Conservation (phyloP, 2,888 invertebrate species). For the Drosophila leonis region DNA sequence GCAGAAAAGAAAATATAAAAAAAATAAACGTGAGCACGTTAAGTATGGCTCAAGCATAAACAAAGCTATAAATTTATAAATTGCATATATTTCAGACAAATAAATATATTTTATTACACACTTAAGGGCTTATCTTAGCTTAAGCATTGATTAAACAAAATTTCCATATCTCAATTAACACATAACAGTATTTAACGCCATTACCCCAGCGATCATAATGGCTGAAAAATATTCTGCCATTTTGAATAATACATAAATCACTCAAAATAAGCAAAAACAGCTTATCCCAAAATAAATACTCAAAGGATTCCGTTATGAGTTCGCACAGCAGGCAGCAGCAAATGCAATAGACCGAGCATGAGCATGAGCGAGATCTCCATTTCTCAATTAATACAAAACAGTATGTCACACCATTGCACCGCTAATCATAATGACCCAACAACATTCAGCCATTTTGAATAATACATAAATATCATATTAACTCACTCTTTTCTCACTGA, state of each 20-base stretch:
- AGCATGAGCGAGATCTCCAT: background rate
- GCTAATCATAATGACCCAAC: background rate
- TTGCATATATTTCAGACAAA: background rate
- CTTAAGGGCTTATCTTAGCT: too few species aligned
- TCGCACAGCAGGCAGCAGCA: too few species aligned
- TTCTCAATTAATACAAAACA: background rate
- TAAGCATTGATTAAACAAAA: too few species aligned
- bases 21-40: slow-evolving; percentile 16
- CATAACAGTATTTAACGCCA: too few species aligned
- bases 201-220: too few species aligned
- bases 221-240: too few species aligned
- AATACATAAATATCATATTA: background rate
- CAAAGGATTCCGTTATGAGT: too few species aligned
- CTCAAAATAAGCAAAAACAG: too few species aligned
- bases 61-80: slow-evolving; percentile 1
- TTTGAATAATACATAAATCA: too few species aligned
- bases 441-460: background rate
- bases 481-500: background rate
- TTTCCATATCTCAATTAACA: too few species aligned
- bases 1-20: slow-evolving; percentile 2
- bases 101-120: background rate
- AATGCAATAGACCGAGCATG: too few species aligned
- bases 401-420: background rate
- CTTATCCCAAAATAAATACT: too few species aligned
- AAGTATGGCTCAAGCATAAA: slow-evolving; percentile 1